These are phyloP conservation scores for Cosmia trapezina DNA, from an alignment of 2,888 invertebrate species.

Conservation along the genomic window DNA sequence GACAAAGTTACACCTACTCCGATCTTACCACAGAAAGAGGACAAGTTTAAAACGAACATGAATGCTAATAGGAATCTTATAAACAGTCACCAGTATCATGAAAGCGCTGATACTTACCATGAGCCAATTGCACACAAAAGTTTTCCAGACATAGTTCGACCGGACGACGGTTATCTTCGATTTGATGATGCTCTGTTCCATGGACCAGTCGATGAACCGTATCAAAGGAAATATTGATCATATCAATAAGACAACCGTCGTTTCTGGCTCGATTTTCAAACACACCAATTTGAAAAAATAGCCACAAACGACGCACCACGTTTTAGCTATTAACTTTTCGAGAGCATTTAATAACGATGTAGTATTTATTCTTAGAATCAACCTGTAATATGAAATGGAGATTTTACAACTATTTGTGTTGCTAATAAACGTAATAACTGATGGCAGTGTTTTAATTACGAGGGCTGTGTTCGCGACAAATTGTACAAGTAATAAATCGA, in stretches of 20 bases:
- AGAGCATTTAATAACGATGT: conserved; percentile 58
- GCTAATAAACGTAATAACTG: conserved; percentile 87
- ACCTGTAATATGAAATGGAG: conserved; percentile 64
- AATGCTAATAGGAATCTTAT: conserved; percentile 79
- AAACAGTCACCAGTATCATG: conserved; percentile 88
- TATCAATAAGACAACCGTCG: conserved; percentile 25
- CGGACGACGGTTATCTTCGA: conserved; percentile 83
- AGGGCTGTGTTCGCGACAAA: conserved; percentile 85
- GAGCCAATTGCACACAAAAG: conserved; percentile 80
- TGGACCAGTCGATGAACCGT: conserved; percentile 84
- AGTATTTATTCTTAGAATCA: conserved; percentile 73
- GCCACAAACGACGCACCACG: conserved; percentile 60
- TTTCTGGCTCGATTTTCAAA: conserved; percentile 73
- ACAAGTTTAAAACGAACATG: conserved; percentile 73
- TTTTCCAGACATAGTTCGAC: conserved; percentile 80
- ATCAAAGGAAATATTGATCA: conserved; percentile 84
- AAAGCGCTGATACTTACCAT: conserved; percentile 76
- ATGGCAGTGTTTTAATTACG: conserved; percentile 83
- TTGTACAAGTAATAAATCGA: conserved; percentile 89
- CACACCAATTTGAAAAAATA: conserved; percentile 67
- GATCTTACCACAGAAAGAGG: conserved; percentile 84
- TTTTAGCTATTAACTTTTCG: conserved; percentile 40
- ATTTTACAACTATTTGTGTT: conserved; percentile 77
- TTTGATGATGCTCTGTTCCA: conserved; percentile 86
- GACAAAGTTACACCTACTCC: conserved; percentile 88